Conservation (phyloP, 2,113 vertebrate species). For the Loxodonta africana region DNA sequence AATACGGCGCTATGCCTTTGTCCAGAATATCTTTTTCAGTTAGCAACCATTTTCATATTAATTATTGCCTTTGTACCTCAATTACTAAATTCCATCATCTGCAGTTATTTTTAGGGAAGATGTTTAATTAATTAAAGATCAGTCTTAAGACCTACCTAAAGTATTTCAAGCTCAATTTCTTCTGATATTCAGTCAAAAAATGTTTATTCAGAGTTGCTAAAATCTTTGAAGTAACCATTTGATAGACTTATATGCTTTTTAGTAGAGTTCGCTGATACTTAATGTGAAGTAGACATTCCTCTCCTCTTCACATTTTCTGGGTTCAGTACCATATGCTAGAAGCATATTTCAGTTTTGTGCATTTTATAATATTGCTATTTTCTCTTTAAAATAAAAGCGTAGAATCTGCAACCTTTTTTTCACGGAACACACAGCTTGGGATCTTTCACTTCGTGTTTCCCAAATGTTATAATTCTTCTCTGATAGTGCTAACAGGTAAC, state of each 20-base stretch:
- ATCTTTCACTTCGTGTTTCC: not conserved
- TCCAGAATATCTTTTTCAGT: not conserved
- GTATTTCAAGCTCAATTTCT: not conserved
- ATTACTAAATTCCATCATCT: not conserved
- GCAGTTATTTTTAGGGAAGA: not conserved
- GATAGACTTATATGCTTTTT: not conserved
- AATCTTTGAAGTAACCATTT: not conserved
- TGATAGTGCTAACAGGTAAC: not conserved
- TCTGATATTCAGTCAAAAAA: constrained; percentile 26
- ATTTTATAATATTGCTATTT: constrained; percentile 13
- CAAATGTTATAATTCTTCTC: not conserved
- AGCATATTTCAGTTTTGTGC: not conserved
- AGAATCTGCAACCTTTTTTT: not conserved
- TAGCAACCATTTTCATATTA: not conserved
- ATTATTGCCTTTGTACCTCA: constrained; percentile 1
- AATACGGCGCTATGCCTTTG: not conserved
- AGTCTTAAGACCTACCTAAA: not conserved
- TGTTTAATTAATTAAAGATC: not conserved
- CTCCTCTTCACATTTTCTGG: not conserved
- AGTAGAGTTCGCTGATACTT: not conserved
- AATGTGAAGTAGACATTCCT: not conserved
- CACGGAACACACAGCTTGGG: not conserved
- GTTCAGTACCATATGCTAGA: not conserved
- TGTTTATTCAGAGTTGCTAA: constrained; percentile 34
- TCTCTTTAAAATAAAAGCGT: not conserved